Evolutionary conservation across 2,888 invertebrate species (phyloP), one percentile per base, ranked within the genome.

Genomic region (Gisinianus flammeolus): DNA sequence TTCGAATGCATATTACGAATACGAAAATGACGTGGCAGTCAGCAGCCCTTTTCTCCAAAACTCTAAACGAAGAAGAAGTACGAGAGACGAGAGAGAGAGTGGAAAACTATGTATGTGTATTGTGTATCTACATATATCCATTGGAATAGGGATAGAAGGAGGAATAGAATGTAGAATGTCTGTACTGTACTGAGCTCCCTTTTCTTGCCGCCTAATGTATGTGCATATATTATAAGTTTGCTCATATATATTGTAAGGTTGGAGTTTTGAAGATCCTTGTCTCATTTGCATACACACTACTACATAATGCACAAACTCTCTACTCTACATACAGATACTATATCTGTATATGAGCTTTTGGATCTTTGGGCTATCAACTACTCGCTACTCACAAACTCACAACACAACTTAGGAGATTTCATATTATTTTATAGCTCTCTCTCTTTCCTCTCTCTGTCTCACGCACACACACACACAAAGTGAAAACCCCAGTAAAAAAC

Each of bases 161-260:
- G n/a, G n/a, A n/a, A n/a, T n/a, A n/a, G n/a, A n/a, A n/a, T n/a
- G n/a, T n/a, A n/a, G n/a, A 28, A 26, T 30, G 28, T 19, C 30
- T 30, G 30, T 22, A 35, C 69, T 69, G 12, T 64, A 26, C 44
- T 44, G 33, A 35, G 33, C 54, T 56, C 71, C 31, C 28, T 35
- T 35, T 71, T 71, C 71, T 71, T 31, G 28, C 19, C 73, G 33
- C 56, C 73, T 68, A 73, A 73, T 73, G 35, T 64, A 73, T 73
- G 73, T 64, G 64, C 73, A 73, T 73, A 26, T 35, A 73, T 73
- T 73, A 73, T 58, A 73, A 73, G 35, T 73, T 73, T 64, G 35
- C n/a, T 73, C 73, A 62, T 58, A n/a, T 62, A 31, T 64, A 73
- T 62, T 58, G 58, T 58, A 62, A 58, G 62, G 73, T 44, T 35